These are phyloP conservation scores for Muricea muricata DNA, from an alignment of 92 coral and sea anemone genomes.

Conservation along the genomic window DNA sequence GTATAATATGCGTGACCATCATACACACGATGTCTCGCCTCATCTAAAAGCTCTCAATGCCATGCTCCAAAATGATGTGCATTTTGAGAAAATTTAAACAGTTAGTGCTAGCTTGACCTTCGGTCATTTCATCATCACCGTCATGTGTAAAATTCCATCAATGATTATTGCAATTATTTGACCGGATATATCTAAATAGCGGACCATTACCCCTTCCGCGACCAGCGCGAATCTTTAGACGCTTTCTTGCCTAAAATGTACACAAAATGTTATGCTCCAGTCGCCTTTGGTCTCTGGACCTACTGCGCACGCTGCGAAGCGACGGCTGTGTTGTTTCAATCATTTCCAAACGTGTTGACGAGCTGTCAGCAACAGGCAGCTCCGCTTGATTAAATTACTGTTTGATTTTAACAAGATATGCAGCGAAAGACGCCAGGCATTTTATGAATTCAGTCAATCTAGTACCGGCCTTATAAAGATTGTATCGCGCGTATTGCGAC, in stretches of 20 bases:
- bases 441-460: slow-evolving; percentile 28
- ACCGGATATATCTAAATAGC: not conserved
- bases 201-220: not conserved
- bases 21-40: too few relatives aligned
- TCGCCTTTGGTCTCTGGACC: not conserved
- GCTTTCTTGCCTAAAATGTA: not conserved
- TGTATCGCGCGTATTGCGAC: not conserved
- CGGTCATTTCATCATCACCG: not conserved
- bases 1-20: too few relatives aligned
- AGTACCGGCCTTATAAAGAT: slow-evolving; percentile 31
- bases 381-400: slow-evolving; percentile 29
- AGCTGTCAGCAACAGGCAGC: not conserved
- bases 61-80: too few relatives aligned
- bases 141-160: not conserved
- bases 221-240: not conserved
- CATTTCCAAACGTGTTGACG: slow-evolving; percentile 37
- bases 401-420: slow-evolving; percentile 34
- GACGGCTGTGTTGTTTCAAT: slow-evolving; percentile 9
- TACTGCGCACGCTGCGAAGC: not conserved
- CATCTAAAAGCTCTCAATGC: too few relatives aligned
- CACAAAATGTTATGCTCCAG: slow-evolving; percentile 1
- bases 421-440: slow-evolving; percentile 14
- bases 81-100: too few relatives aligned
- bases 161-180: not conserved
- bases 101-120: too few relatives aligned